Evolutionary conservation across 2,113 vertebrate species (phyloP), one percentile per base, ranked within the genome.

Genomic region (Pterocles burchelli): DNA sequence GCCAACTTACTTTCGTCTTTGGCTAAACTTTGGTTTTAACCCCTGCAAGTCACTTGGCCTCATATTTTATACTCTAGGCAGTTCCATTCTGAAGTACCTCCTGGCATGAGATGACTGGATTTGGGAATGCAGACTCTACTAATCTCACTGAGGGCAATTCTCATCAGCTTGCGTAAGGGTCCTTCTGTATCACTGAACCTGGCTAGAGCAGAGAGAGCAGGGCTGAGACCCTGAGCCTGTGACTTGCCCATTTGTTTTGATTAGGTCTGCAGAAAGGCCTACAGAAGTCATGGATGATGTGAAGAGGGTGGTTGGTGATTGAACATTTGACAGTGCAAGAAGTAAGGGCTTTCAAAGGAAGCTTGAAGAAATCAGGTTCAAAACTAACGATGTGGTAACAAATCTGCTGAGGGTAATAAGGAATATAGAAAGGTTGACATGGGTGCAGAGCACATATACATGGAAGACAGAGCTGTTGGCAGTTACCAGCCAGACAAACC

Each of bases 121-220:
- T 46, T 94, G 66, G 75, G 62, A 65, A 41, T 62, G 16, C n/a
- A 31, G 1, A 13, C 10, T 57, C 11, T 65, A 1, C 33, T 38
- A 41, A 26, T 31, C 13, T 45, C n/a, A 8, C 19, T 0, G 2
- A 2, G 10, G 24, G 36, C n/a, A 77, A 17, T 61, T 36, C 36
- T 77, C 15, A 6, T 18, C 61, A 48, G 9, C 67, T 77, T 3
- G 0, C 1, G 1, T 49, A 9, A 34, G 36, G 41, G 0, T 49
- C 55, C 54, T 81, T 66, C 36, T 43, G 25, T 75, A 46, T 25
- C 19, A 5, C 62, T 65, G 57, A 14, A 25, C 33, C 36, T 66
- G 73, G 8, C 54, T 81, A 9, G 49, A 26, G n/a, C 59, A 59
- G 24, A 52, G 48, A 5, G 6, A 10, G 29, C 2, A 4, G 46